Evolutionary conservation across 2,113 vertebrate species (phyloP), one percentile per base, ranked within the genome.

Genomic region (Myotis davidii): DNA sequence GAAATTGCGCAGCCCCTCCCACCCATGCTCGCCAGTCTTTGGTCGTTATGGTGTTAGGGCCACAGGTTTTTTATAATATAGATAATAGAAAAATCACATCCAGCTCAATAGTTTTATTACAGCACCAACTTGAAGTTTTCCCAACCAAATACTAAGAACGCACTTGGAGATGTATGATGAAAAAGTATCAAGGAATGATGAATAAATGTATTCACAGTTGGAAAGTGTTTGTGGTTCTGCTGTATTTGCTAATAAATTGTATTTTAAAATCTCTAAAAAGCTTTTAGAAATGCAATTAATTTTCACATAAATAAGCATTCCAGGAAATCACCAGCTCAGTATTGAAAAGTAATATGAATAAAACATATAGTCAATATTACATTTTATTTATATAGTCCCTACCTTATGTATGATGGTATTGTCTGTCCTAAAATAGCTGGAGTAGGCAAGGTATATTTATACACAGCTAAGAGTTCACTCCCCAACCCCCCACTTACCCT

Each of bases 261-360:
- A 61, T 83, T 86, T 94, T 83, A 78, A 92, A 94, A 84, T 88
- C 77, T 73, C n/a, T 11, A 39, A 92, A 82, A 69, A 69, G 16
- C n/a, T 94, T 95, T 77, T 50, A 76, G 65, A 92, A 91, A 94
- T 94, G 79, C n/a, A 85, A 89, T 70, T 81, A 89, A 86, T 90
- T 94, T 50, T 21, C 32, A 86, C 59, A 70, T 76, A 69, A 84
- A 88, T 81, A 92, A 82, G 17, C 76, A 42, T 90, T 92, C 85
- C 69, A 77, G 65, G 81, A 92, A 95, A 70, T 79, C 81, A 82
- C 32, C 25, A 59, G 52, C 48, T 77, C 89, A 83, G 23, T 64
- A 82, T 18, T 69, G 92, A 89, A 94, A 89, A 89, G 17, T 89
- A 88, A 20, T 90, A 70, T 56, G 61, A 90, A 48, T 90, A 90